Base-by-base conservation (phyloP, 2,113 vertebrate species). In the Trematocara zebra region DNA sequence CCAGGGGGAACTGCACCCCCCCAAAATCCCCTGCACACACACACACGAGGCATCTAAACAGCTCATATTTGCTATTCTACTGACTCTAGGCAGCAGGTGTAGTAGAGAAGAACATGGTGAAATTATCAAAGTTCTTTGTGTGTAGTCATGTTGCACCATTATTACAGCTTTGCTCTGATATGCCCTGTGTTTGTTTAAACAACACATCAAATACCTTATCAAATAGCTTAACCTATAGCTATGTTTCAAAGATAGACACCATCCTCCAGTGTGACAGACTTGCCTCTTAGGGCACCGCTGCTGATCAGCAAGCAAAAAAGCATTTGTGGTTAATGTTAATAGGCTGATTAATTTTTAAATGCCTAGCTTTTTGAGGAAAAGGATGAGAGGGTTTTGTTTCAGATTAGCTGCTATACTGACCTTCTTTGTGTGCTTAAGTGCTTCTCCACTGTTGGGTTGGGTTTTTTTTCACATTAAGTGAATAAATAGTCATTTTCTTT, bases 91-190 rank as follows among this genome's bases (percentile, higher is more conserved):
- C 28, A 83, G 79, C 18, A 59, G 57, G 20, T 56, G 42, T 72
- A 83, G 56, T 49, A 52, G 18, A 89, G 31, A 61, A 82, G 82
- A 87, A 80, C 67, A 82, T 14, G 26, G 51, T 40, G 3, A 61
- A 52, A 86, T 88, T 83, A 85, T 81, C 17, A 76, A 64, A 84
- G 51, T 85, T 83, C 81, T 47, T 59, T 57, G 28, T 80, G 35
- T 56, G n/a, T 1, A 10, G 11, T 81, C 52, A 56, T 74, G 31
- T n/a, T 80, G 51, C 35, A 33, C 26, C 1, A 4, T 26, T 83
- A 44, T 78, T 42, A 31, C 51, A 14, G 26, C 11, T 81, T 49
- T 33, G 2, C 44, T 67, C 69, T 80, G 28, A 69, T 52, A 42
- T 35, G 20, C 6, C 18, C 35, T 7, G 33, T 28, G 20, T 47